Conservation (phyloP, 2,797 vertebrate species). For the Coendou prehensilis region DNA sequence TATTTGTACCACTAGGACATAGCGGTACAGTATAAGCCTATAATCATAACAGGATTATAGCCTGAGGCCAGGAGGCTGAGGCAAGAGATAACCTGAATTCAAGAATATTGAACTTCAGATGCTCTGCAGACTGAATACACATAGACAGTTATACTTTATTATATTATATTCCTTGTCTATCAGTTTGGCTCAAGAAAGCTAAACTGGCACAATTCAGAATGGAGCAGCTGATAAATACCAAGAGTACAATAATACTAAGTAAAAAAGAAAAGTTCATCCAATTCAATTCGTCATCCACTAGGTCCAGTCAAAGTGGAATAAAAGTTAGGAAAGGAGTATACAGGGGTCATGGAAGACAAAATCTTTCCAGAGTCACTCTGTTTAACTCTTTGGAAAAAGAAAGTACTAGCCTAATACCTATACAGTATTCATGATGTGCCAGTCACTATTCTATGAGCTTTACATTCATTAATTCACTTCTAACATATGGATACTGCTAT, state of each 20-base stretch:
- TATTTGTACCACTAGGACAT: background rate
- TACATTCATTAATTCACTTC: background rate
- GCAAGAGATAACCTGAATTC: background rate
- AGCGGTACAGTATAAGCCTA: background rate
- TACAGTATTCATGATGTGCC: slow-evolving; percentile 31
- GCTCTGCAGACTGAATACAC: background rate
- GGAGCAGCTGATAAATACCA: slow-evolving; percentile 28
- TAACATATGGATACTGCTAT: background rate
- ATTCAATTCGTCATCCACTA: slow-evolving; percentile 4
- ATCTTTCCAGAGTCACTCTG: slow-evolving; percentile 44
- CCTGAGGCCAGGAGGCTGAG: background rate
- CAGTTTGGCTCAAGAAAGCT: background rate
- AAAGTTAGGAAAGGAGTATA: slow-evolving; percentile 37
- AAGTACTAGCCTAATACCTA: background rate
- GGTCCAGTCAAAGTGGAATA: background rate
- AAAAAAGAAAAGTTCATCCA: slow-evolving; percentile 34
- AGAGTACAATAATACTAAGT: background rate
- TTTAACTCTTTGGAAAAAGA: slow-evolving; percentile 48
- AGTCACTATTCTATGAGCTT: background rate
- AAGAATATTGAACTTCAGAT: slow-evolving; percentile 27
- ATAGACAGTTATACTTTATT: background rate
- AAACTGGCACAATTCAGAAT: slow-evolving; percentile 38
- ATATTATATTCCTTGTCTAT: background rate
- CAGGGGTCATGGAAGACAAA: background rate
- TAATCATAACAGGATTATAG: background rate